Evolutionary conservation across 2,113 vertebrate genomes (phyloP).

Genomic region (Heteronetta atricapilla): DNA sequence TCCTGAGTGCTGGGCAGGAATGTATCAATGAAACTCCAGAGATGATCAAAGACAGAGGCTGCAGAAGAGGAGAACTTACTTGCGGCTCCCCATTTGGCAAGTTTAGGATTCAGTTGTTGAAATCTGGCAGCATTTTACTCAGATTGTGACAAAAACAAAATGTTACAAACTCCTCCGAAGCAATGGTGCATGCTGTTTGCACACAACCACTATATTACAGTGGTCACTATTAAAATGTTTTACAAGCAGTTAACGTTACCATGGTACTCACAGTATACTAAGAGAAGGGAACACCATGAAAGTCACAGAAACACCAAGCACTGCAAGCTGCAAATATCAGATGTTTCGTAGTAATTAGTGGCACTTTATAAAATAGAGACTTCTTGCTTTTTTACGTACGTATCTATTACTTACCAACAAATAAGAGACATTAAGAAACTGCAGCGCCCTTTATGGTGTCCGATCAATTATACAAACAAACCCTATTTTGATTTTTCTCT

Average conservation of each 20-base stretch:
- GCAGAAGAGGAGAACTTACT: not conserved
- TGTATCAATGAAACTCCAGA: conserved; percentile 38
- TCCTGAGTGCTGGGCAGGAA: not conserved
- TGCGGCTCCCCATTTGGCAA: not conserved
- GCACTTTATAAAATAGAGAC: not conserved
- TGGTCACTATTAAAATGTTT: conserved; percentile 61
- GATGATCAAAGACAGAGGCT: not conserved
- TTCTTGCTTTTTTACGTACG: not conserved
- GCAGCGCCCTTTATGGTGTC: not conserved
- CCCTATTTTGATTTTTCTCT: conserved; percentile 35
- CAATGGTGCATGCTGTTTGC: conserved; percentile 34
- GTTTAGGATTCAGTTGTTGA: not conserved
- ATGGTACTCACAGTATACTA: conserved; percentile 6
- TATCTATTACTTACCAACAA: not conserved
- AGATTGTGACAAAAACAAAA: not conserved
- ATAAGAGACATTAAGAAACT: not conserved
- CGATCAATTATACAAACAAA: not conserved
- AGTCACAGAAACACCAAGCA: not conserved
- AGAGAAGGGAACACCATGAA: conserved; percentile 6
- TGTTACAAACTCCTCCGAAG: not conserved
- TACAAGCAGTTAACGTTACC: conserved; percentile 40
- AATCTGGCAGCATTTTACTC: conserved; percentile 23
- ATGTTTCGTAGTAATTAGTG: not conserved
- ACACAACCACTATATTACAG: conserved; percentile 44
- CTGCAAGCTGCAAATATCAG: not conserved